phyloP scores from a whole-genome alignment of 2,888 invertebrate species.

The Cerceris ruficornis region DNA sequence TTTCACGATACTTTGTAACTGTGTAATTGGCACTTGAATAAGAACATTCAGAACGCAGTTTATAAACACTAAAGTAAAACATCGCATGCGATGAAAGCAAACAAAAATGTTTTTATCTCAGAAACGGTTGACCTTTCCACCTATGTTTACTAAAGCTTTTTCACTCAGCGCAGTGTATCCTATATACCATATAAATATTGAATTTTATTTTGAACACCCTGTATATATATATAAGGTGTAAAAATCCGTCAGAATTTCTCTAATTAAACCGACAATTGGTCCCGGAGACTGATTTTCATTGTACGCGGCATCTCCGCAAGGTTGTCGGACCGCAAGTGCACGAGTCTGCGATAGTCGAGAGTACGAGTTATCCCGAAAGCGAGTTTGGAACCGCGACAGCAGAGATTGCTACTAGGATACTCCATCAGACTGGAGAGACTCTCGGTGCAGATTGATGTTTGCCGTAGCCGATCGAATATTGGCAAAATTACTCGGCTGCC shows the following conservation, averaged over 20 bases:
- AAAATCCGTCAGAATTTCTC: conserved; percentile 8
- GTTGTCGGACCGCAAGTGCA: conserved; percentile 1
- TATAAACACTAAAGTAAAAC: too few species aligned
- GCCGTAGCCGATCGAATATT: conserved; percentile 63
- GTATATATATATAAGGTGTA: too few species aligned
- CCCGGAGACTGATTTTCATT: conserved; percentile 15
- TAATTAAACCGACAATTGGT: conserved; percentile 29
- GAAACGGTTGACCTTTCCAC: too few species aligned
- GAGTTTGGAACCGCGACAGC: conserved; percentile 52
- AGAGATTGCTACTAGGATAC: conserved; percentile 62
- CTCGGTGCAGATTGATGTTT: conserved; percentile 65
- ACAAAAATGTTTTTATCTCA: too few species aligned
- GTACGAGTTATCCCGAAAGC: conserved; percentile 38
- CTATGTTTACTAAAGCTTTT: too few species aligned
- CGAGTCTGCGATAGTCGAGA: conserved; percentile 16
- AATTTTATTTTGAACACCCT: too few species aligned
- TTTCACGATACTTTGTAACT: too few species aligned
- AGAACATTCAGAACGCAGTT: too few species aligned
- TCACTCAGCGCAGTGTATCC: too few species aligned
- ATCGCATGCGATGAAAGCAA: too few species aligned
- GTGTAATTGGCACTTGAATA: too few species aligned
- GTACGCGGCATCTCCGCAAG: conserved; percentile 40
- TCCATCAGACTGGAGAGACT: conserved; percentile 63
- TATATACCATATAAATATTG: too few species aligned
- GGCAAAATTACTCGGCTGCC: conserved; percentile 62